Evolutionary conservation across 2,797 vertebrate genomes (phyloP), one percentile per base, ranked within the genome.

Genomic region (Jordanella pulchra): DNA sequence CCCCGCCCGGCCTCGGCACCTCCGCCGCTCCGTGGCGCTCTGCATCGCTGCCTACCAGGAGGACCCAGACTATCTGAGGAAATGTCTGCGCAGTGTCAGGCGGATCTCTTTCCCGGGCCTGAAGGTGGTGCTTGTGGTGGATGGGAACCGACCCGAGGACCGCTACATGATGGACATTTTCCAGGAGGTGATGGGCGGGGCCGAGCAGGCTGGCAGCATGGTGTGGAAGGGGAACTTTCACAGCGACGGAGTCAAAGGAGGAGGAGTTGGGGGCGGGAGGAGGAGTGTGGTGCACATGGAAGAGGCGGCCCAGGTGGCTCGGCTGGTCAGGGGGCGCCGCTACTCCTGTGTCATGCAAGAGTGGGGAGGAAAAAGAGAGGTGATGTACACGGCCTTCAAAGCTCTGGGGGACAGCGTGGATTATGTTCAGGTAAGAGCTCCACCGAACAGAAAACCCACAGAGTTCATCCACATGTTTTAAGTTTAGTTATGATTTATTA

Each of bases 81-180:
- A 99, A 93, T 99, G 98, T 87, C 94, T 99, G 67, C 95, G 92
- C 63, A 98, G 97, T 0, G 77, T 96, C 58, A 95, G 96, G 51
- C 94, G 96, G 51, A 96, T 99, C 35, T 96, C 98, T 85, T 99
- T 96, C 87, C 96, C 97, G 0, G 91, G 95, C 83, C 95, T 99
- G 72, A 96, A 96, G 90, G 97, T 99, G 86, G 96, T 99, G 83
- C 95, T 99, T 92, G 98, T 99, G 89, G 96, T 99, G 86, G 98
- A 99, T 0, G 98, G 98, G 23, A 99, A 99, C 2, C 89, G 96
- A 51, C 94, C 95, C 0, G 97, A 98, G 7, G 97, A 99, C 71
- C 85, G 92, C 69, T 99, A 99, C 93, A 99, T 99, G 98, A 94
- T 98, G 95, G 97, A 99, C 84, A 99, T 99, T 90, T 99, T 99